Conservation (phyloP, 2,888 invertebrate species). For the Nymphalis urticae region DNA sequence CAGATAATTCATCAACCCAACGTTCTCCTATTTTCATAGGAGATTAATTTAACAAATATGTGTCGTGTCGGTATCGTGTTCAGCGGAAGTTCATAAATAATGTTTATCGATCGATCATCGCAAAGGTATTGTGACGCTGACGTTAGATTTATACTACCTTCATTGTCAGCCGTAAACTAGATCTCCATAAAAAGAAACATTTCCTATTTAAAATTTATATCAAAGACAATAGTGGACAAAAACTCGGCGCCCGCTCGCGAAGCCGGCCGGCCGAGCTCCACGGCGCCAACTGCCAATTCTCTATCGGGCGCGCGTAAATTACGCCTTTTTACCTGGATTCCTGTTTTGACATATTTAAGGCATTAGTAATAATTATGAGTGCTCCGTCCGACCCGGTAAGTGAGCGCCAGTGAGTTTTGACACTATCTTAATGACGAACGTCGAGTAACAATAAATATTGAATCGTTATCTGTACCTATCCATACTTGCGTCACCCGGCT, state of each 20-base stretch:
- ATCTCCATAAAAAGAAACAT: slow-evolving; percentile 81
- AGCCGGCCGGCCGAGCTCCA: slow-evolving; percentile 57
- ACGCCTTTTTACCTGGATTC: slow-evolving; percentile 82
- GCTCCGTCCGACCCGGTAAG: slow-evolving; percentile 67
- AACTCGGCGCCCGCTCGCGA: slow-evolving; percentile 77
- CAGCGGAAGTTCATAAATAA: slow-evolving; percentile 80
- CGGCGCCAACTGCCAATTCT: slow-evolving; percentile 82
- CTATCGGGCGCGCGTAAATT: slow-evolving; percentile 81
- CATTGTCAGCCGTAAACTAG: slow-evolving; percentile 81
- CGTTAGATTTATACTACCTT: slow-evolving; percentile 79
- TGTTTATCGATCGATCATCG: slow-evolving; percentile 81
- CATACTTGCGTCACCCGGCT: slow-evolving; percentile 64
- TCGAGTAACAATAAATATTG: slow-evolving; percentile 80
- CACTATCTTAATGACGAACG: slow-evolving; percentile 81
- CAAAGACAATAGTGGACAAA: slow-evolving; percentile 81
- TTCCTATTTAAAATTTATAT: slow-evolving; percentile 82
- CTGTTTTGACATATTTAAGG: slow-evolving; percentile 83
- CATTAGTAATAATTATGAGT: slow-evolving; percentile 82
- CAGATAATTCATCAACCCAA: slow-evolving; percentile 1
- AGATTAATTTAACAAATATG: slow-evolving; percentile 58
- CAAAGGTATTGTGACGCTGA: slow-evolving; percentile 68
- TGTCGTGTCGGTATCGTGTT: slow-evolving; percentile 44
- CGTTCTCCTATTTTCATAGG: slow-evolving; percentile 15
- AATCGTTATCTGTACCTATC: slow-evolving; percentile 76
- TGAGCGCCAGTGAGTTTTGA: slow-evolving; percentile 76